These are phyloP conservation scores for Leptothorax acervorum DNA, from an alignment of 2,888 invertebrate genomes.

Conservation along the genomic window DNA sequence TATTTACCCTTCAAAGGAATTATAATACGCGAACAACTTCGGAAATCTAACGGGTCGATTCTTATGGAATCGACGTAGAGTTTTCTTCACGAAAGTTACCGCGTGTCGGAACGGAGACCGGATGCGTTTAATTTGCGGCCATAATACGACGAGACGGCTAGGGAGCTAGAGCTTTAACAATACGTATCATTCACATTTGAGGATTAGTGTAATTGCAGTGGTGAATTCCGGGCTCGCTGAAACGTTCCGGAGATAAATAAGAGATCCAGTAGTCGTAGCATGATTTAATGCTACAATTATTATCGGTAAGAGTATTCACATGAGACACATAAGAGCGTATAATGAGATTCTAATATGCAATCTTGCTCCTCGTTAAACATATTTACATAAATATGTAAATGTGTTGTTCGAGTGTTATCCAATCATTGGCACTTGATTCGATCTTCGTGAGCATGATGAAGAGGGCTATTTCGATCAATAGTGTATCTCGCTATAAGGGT, in stretches of 20 bases:
- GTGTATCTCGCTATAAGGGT: neutral
- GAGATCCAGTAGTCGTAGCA: neutral
- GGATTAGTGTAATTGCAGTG: neutral
- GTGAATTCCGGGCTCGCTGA: neutral
- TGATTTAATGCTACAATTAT: constrained; percentile 9
- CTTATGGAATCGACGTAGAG: neutral
- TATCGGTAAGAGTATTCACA: neutral
- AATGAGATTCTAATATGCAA: neutral
- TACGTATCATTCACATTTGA: constrained; percentile 13
- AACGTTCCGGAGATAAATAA: neutral
- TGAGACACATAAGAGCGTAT: neutral
- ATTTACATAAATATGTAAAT: neutral
- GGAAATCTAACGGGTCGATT: neutral
- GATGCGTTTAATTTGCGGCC: constrained; percentile 74
- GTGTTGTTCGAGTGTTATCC: neutral
- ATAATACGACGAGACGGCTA: constrained; percentile 45
- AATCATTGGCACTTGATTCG: constrained; percentile 1
- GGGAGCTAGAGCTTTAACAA: neutral
- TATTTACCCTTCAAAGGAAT: constrained; percentile 2
- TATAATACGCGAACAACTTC: neutral
- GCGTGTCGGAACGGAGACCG: constrained; percentile 64
- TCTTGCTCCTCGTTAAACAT: neutral
- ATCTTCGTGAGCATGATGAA: neutral
- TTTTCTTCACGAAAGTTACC: constrained; percentile 62
- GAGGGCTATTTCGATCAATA: constrained; percentile 6